Base-by-base conservation (phyloP, 2,113 vertebrate species). In the Ovibos moschatus region DNA sequence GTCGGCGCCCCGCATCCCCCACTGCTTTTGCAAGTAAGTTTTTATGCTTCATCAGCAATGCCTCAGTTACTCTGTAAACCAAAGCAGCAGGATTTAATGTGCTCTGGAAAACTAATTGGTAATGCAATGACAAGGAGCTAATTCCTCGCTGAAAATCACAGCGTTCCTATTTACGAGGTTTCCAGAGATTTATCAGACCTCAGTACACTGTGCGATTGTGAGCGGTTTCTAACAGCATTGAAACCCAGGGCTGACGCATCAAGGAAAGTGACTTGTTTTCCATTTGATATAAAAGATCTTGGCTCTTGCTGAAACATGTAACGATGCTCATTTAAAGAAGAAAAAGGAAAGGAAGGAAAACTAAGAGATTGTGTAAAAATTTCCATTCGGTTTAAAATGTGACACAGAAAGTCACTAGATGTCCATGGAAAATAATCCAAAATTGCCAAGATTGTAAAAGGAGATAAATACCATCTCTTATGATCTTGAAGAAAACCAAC, bases 21-120 rank as follows among this genome's bases (percentile, higher is more conserved):
- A 99, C 98, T 99, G 99, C 99, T 99, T 99, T 99, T 99, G 98
- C 99, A 99, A 99, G 99, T 99, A 99, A 99, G 99, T 99, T 99
- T 99, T 99, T 99, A 99, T 99, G 99, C 99, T 99, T 99, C 99
- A 99, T 99, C 99, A 99, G 99, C 99, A 98, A 99, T 99, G 99
- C 99, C 99, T 99, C 99, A 99, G 99, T 99, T 99, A 98, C 98
- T 99, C 99, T 99, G 99, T 99, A 99, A 99, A 99, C 99, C 99
- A 98, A 98, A 99, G 99, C 99, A 99, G 99, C 99, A 98, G 99
- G 99, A 99, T 99, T 99, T 99, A 99, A 99, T 99, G 99, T 99
- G 99, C 98, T 99, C 99, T 99, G 99, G 99, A 99, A 99, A 99
- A 99, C 99, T 99, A 99, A 99, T 99, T 99, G 99, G 99, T 98